Base-by-base conservation (phyloP, 2,113 vertebrate genomes). In the Falco punctatus region DNA sequence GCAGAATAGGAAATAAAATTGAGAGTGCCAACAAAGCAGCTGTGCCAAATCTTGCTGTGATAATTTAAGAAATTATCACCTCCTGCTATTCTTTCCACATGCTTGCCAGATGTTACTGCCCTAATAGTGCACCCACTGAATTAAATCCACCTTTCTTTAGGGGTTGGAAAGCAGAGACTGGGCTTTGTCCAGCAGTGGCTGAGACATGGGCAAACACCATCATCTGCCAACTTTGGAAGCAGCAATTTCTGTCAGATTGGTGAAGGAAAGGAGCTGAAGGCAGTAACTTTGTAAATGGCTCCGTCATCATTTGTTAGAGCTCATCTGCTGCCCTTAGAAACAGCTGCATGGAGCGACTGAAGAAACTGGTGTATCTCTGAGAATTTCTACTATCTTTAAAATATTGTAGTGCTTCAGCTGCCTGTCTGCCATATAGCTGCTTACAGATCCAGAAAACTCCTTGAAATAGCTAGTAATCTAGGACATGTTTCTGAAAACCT, bases 401-500 rank as follows among this genome's bases (percentile, higher is more conserved):
- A 69, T 48, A 80, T 14, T 46, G 71, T 22, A 49, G 30, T 84
- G 42, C 42, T 92, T 77, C 65, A 86, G 24, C 51, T 94, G 64
- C 38, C n/a, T 58, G 27, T 80, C 42, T 88, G 42, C 59, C 66
- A 48, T 66, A 44, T 33, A 62, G 75, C 42, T 81, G 46, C 65
- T 79, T 80, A 59, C n/a, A 80, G 87, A 90, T 66, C 38, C 13
- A 51, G 51, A 86, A 69, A 73, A n/a, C 20, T 70, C 40, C 42
- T 64, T 91, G 80, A 86, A 88, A 86, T 38, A 70, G 54, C 46
- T 38, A 55, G 59, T 26, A 93, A 64, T 64, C 35, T 74, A 44
- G 59, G 51, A 81, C 17, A 8, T 42, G 38, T 88, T 94, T 94
- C 95, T 88, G 80, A 78, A 96, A 96, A 85, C 49, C 38, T 81